A percentile compares a stretch with the other conserved stretches of the same genome.
Conservation (phyloP, 64 coral and sea anemone species). For the Astreopora myriophthalma region DNA sequence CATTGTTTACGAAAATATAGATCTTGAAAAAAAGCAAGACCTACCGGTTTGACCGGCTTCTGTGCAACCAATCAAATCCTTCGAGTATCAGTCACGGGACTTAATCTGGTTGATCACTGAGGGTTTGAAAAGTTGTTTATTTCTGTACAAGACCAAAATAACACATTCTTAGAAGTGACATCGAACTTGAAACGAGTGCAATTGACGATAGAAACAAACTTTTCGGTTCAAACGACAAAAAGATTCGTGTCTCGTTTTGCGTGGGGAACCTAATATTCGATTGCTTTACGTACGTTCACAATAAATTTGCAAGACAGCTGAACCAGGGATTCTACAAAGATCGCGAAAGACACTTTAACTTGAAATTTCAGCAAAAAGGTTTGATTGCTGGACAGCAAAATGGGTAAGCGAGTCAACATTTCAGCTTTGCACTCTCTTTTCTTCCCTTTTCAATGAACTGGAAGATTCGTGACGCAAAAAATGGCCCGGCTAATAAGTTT, state of each 20-base stretch:
- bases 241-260: background rate
- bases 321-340: background rate
- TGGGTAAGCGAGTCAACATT: slow-evolving; percentile 14
- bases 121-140: slow-evolving; percentile 33
- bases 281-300: background rate
- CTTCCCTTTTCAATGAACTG: background rate
- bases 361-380: background rate
- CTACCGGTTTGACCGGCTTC: slow-evolving; percentile 28
- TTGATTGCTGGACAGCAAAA: background rate
- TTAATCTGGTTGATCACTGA: slow-evolving; percentile 8
- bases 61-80: slow-evolving; percentile 8
- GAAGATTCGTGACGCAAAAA: background rate
- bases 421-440: background rate
- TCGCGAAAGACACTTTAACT: background rate
- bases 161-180: background rate
- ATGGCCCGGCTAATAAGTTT: background rate
- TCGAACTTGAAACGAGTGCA: background rate
- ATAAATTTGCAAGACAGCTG: background rate
- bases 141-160: background rate
- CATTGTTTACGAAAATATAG: background rate
- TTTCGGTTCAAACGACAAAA: background rate
- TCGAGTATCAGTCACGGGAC: background rate
- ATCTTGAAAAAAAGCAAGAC: background rate
- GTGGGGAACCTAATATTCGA: background rate
- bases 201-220: background rate